A percentile compares a stretch with the other conserved stretches of the same genome.
phyloP scores from a whole-genome alignment of 2,797 vertebrate genomes.

The Rhadinocentrus ornatus region DNA sequence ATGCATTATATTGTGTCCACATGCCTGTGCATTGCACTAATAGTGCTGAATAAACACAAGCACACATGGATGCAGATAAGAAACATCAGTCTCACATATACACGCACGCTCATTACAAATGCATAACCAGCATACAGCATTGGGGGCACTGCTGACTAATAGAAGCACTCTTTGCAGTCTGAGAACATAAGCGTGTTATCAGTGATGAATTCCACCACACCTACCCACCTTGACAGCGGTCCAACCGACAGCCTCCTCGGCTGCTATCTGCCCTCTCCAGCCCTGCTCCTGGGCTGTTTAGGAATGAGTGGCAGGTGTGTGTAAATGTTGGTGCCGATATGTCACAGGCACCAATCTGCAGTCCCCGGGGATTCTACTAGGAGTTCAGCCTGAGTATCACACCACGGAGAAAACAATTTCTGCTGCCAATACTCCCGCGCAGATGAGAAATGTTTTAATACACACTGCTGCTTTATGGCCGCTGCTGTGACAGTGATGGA shows the following conservation, averaged over 20 bases:
- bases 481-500: slow-evolving; percentile 96
- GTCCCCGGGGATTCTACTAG: slow-evolving; percentile 90
- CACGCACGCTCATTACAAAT: slow-evolving; percentile 61
- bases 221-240: slow-evolving; percentile 75
- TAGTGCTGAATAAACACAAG: slow-evolving; percentile 39
- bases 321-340: slow-evolving; percentile 87
- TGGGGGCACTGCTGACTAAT: slow-evolving; percentile 76
- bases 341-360: slow-evolving; percentile 90
- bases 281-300: slow-evolving; percentile 76
- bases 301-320: slow-evolving; percentile 80
- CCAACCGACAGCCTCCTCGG: slow-evolving; percentile 69
- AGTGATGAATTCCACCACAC: slow-evolving; percentile 79
- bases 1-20: slow-evolving; percentile 44
- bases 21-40: slow-evolving; percentile 32
- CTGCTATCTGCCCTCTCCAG: slow-evolving; percentile 81
- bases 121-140: slow-evolving; percentile 48
- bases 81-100: slow-evolving; percentile 40
- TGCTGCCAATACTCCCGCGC: slow-evolving; percentile 96
- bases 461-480: slow-evolving; percentile 95
- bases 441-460: slow-evolving; percentile 99
- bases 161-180: slow-evolving; percentile 62
- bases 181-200: slow-evolving; percentile 76
- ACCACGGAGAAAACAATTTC: slow-evolving; percentile 97
- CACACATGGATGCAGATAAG: slow-evolving; percentile 53
- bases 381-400: slow-evolving; percentile 96